A percentile compares a stretch with the other conserved stretches of the same genome.
Conservation (phyloP, 2,113 vertebrate genomes). For the Pangasianodon hypophthalmus region DNA sequence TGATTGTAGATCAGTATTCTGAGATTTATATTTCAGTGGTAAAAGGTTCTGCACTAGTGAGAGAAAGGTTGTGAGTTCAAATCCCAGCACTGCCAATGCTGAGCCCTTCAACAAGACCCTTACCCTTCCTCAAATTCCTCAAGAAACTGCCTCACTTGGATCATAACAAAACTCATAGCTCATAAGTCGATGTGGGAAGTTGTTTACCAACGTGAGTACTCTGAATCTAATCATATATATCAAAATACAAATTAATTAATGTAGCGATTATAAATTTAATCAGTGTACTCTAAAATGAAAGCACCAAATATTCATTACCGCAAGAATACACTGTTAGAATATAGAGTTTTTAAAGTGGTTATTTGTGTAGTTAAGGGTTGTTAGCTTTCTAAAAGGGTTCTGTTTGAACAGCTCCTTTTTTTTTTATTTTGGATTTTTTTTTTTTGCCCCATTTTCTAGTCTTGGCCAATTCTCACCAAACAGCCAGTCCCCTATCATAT, state of each 20-base stretch:
- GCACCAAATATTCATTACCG: not conserved
- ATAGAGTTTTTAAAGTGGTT: not conserved
- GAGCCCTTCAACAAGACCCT: not conserved
- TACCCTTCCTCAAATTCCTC: not conserved
- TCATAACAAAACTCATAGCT: not conserved
- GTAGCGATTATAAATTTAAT: not conserved
- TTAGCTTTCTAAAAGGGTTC: too few species aligned
- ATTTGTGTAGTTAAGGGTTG: not conserved
- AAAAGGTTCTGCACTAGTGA: not conserved
- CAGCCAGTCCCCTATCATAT: not conserved
- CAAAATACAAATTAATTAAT: not conserved
- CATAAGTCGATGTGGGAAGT: not conserved
- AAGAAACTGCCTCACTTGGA: not conserved
- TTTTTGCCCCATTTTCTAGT: too few species aligned
- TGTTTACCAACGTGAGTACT: not conserved
- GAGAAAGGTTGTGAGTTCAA: not conserved
- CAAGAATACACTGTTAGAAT: not conserved
- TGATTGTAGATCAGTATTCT: not conserved
- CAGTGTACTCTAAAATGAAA: not conserved
- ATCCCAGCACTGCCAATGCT: not conserved
- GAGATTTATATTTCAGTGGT: not conserved
- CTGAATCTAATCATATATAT: not conserved
- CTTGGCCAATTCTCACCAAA: not conserved
- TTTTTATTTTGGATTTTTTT: too few species aligned
- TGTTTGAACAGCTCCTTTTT: too few species aligned